These are phyloP conservation scores for Temnothorax curvispinosus DNA, from an alignment of 1,140 invertebrate species.

Conservation along the genomic window DNA sequence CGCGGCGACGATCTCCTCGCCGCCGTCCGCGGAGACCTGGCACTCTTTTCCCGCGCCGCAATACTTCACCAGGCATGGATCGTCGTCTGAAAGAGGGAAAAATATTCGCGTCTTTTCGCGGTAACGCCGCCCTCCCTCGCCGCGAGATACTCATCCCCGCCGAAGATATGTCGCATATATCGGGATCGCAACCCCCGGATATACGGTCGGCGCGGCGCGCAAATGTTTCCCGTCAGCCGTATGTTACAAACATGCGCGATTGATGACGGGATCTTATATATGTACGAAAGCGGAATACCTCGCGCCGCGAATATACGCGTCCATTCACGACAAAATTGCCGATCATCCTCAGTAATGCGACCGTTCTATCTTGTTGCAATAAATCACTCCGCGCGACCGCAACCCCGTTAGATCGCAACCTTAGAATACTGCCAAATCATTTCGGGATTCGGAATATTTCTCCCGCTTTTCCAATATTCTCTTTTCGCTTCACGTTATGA, in stretches of 20 bases:
- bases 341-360: conserved; percentile 49
- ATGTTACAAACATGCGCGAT: conserved; percentile 15
- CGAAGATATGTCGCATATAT: neutral
- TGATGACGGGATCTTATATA: conserved; percentile 42
- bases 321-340: conserved; percentile 52
- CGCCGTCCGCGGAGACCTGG: conserved; percentile 83
- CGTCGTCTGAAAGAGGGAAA: conserved; percentile 79
- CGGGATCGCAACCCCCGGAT: neutral
- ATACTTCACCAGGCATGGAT: conserved; percentile 89
- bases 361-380: conserved; percentile 37
- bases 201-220: neutral
- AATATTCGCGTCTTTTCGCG: conserved; percentile 13
- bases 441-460: neutral
- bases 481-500: neutral
- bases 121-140: neutral
- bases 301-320: conserved; percentile 18
- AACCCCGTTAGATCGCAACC: conserved; percentile 4
- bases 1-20: conserved; percentile 82
- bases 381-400: conserved; percentile 42
- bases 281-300: conserved; percentile 42
- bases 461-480: neutral
- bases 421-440: conserved; percentile 28
- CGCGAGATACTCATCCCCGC: neutral
- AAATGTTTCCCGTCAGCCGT: conserved; percentile 23
- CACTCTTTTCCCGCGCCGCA: conserved; percentile 91